Conservation (phyloP, 30 jellyfish, hydroid and myxozoan genomes). For the Aurelia aurita complex sp. Pacific region DNA sequence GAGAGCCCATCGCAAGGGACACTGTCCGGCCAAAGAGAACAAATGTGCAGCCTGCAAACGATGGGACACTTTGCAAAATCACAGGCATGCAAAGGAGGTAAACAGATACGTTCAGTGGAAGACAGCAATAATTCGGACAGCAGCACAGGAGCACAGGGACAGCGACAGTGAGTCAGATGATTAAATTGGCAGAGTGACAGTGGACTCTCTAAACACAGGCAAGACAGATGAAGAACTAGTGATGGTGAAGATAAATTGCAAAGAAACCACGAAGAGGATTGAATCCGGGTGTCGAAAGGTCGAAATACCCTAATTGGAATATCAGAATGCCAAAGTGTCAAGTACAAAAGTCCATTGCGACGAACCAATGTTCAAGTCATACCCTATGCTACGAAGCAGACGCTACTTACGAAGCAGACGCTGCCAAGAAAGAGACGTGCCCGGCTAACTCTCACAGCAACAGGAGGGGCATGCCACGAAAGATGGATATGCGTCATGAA, state of each 20-base stretch:
- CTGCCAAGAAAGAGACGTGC: neutral
- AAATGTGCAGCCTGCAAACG: slow-evolving; percentile 17
- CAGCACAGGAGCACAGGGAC: neutral
- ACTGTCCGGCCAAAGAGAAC: slow-evolving; percentile 16
- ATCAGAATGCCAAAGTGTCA: neutral
- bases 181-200: neutral
- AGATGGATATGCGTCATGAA: slow-evolving; percentile 10
- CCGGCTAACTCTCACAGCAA: slow-evolving; percentile 3
- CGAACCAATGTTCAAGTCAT: too few relatives aligned
- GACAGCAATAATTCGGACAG: neutral
- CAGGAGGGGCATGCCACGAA: slow-evolving; percentile 18
- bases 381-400: neutral
- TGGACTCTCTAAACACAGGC: slow-evolving; percentile 4
- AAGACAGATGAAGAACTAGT: slow-evolving; percentile 3
- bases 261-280: neutral
- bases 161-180: too few relatives aligned
- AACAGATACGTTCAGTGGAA: slow-evolving; percentile 18
- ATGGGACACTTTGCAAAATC: slow-evolving; percentile 26
- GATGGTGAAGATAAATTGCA: neutral
- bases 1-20: slow-evolving; percentile 19
- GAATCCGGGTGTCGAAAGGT: too few relatives aligned
- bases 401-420: neutral
- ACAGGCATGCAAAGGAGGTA: slow-evolving; percentile 2
- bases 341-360: too few relatives aligned
- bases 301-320: neutral